Evolutionary conservation across 2,113 vertebrate genomes (phyloP).

Genomic region (Aix galericulata): DNA sequence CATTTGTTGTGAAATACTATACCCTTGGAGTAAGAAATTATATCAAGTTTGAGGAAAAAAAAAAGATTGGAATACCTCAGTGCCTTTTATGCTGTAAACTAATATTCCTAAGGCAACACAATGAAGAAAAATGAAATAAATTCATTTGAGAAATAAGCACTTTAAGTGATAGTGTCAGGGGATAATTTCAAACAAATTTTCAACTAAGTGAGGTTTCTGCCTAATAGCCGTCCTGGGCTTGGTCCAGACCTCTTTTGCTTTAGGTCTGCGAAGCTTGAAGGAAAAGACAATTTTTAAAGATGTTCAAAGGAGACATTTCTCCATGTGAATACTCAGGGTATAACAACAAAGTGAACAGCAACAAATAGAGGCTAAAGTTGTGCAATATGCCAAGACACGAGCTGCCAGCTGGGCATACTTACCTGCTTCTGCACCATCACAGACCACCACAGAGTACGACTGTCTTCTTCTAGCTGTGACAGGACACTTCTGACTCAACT

Average conservation of each 20-base stretch:
- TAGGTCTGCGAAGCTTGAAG: neutral
- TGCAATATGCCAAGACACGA: neutral
- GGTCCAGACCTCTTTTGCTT: neutral
- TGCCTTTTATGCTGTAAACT: neutral
- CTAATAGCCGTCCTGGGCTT: neutral
- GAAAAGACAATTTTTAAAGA: slow-evolving; percentile 5
- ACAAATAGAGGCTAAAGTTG: neutral
- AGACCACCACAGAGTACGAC: neutral
- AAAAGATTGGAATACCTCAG: neutral
- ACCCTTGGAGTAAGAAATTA: neutral
- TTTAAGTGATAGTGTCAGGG: neutral
- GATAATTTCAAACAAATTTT: neutral
- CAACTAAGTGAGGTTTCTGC: neutral
- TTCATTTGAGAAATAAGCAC: neutral
- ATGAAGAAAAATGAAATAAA: neutral
- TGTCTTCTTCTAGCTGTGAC: neutral
- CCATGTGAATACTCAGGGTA: neutral
- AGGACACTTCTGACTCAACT: neutral
- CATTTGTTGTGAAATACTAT: neutral
- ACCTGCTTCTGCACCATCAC: neutral
- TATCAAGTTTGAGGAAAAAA: neutral
- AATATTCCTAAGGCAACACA: neutral
- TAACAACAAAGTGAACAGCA: neutral
- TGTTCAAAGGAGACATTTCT: neutral
- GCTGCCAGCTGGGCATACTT: neutral